phyloP scores from a whole-genome alignment of 2,797 vertebrate genomes.

The Helicolenus hilgendorfi region DNA sequence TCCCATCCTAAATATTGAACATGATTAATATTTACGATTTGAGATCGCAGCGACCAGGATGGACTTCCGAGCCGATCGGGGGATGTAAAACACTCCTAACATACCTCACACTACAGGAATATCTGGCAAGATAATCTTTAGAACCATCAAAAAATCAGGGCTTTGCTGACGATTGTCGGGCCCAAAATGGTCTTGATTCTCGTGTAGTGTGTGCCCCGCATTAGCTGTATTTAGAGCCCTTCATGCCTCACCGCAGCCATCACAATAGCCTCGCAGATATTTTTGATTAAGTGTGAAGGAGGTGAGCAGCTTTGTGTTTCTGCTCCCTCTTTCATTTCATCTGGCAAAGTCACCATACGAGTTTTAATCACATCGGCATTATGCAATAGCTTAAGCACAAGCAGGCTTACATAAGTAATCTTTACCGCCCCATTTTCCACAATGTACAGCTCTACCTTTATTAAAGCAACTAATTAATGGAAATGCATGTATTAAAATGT shows the following conservation, averaged over 20 bases:
- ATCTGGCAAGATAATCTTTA: no score
- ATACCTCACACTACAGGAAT: no score
- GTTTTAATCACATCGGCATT: not conserved
- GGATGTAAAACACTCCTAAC: no score
- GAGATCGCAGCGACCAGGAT: no score
- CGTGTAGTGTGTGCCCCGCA: not conserved
- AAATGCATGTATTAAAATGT: not conserved
- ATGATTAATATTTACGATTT: no score
- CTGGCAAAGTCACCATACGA: not conserved
- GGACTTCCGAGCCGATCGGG: no score
- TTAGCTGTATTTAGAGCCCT: not conserved
- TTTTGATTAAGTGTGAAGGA: not conserved
- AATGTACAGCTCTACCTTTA: not conserved
- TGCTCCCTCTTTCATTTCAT: constrained; percentile 6
- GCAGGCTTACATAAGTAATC: not conserved
- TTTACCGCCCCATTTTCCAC: not conserved
- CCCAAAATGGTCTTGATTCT: no score
- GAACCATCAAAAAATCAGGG: no score
- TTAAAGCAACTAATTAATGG: not conserved
- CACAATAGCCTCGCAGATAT: constrained; percentile 15
- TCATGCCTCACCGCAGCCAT: not conserved
- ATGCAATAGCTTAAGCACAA: constrained; percentile 4
- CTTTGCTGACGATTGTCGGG: no score
- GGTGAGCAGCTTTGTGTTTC: not conserved
- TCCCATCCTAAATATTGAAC: no score